A percentile compares a stretch with the other conserved stretches of the same genome.
phyloP scores from a whole-genome alignment of 2,113 vertebrate genomes.

The Pseudorectes ferrugineus region DNA sequence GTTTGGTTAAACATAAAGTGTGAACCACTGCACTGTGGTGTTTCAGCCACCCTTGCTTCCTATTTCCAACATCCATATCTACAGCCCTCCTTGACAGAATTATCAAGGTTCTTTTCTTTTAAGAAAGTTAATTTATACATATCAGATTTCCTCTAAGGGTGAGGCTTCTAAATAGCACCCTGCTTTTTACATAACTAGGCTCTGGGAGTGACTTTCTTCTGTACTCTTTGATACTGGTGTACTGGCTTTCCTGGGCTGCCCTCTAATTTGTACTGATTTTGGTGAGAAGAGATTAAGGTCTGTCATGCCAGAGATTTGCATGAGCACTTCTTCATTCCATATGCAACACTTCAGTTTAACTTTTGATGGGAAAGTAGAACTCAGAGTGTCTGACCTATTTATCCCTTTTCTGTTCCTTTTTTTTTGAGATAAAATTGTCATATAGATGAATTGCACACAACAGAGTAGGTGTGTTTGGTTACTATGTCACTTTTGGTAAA shows the following conservation, averaged over 20 bases:
- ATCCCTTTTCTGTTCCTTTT: neutral
- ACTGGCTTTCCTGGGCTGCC: neutral
- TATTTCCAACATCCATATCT: slow-evolving; percentile 53
- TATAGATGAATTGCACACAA: neutral
- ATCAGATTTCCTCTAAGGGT: slow-evolving; percentile 29
- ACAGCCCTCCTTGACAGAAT: slow-evolving; percentile 17
- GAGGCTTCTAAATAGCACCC: slow-evolving; percentile 33
- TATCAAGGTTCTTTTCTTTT: slow-evolving; percentile 18
- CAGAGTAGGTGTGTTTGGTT: neutral
- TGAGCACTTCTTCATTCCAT: neutral
- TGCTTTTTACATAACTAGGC: neutral
- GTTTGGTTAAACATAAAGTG: slow-evolving; percentile 56
- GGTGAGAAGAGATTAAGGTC: neutral
- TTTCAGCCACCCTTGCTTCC: slow-evolving; percentile 35
- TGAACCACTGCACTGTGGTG: slow-evolving; percentile 1
- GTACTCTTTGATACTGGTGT: neutral
- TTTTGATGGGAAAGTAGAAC: neutral
- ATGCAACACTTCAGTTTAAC: neutral
- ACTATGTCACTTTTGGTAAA: slow-evolving; percentile 5
- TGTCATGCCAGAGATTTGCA: neutral
- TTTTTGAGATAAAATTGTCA: neutral
- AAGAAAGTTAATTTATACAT: slow-evolving; percentile 49
- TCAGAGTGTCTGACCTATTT: neutral
- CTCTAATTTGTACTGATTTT: neutral
- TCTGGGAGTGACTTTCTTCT: neutral